A percentile compares a stretch with the other conserved stretches of the same genome.
phyloP scores from a whole-genome alignment of 2,113 vertebrate genomes.

The Glareola pratincola region DNA sequence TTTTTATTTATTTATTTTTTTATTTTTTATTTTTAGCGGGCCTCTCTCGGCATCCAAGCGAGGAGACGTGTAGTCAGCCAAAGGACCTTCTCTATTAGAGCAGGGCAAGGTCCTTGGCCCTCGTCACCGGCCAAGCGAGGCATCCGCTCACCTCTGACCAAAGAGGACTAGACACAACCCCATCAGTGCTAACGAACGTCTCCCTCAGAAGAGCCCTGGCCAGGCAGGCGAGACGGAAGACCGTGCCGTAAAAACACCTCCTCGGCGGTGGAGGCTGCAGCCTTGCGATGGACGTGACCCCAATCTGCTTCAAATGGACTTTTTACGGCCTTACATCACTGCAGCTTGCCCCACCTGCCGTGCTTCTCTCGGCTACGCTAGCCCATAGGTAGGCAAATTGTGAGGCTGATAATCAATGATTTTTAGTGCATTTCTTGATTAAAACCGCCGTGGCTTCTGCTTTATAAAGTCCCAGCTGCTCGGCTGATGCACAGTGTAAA shows the following conservation, averaged over 20 bases:
- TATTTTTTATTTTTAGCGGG: background rate
- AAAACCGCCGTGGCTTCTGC: background rate
- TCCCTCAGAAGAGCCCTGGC: background rate
- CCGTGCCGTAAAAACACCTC: background rate
- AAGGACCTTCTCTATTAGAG: background rate
- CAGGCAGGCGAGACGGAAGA: background rate
- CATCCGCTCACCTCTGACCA: background rate
- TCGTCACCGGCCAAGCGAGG: accelerated
- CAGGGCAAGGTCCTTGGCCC: background rate
- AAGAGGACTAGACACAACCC: background rate
- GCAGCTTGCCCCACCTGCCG: background rate
- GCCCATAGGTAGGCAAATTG: background rate
- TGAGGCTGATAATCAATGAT: background rate
- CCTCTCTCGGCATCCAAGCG: accelerated
- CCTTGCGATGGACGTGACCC: background rate
- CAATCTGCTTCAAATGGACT: background rate
- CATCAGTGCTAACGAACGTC: background rate
- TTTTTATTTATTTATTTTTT: accelerated
- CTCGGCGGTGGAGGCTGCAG: accelerated
- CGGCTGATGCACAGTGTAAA: background rate
- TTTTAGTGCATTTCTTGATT: background rate
- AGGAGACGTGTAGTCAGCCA: background rate
- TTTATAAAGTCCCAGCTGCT: background rate
- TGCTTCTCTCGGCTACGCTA: background rate
- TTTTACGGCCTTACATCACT: background rate